Evolutionary conservation across 2,797 vertebrate species (phyloP), one percentile per base, ranked within the genome.

Genomic region (Chelidonichthys spinosus): DNA sequence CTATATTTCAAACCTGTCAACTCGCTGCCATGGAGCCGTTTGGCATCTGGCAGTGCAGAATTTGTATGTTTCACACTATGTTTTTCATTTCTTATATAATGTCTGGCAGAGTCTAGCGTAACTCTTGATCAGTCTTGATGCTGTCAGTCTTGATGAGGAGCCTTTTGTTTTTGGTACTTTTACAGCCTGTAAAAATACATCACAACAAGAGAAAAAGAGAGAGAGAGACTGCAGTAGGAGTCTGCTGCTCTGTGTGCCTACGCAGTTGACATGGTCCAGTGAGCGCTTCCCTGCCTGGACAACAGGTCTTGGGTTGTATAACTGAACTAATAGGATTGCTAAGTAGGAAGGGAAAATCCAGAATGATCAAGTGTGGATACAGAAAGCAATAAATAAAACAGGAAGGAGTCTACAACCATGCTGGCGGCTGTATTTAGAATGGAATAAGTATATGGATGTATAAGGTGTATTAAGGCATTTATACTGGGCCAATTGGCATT

Each of bases 161-260:
- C 49, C 43, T 67, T 83, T 71, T 78, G 76, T 78, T 42, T 52
- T 81, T 42, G 54, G 70, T 76, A 54, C 78, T 84, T 86, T 77
- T 81, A 85, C 32, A 49, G 81, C 32, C 61, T 74, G 63, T 75
- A 71, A 90, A 88, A 53, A 83, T 65, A 76, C 55, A 85, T 63
- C 13, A 71, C 44, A 74, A 82, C 63, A 60, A 72, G 25, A 63
- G 69, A 85, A 47, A 76, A 11, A 5, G 63, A 44, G 33, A 50
- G 49, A 53, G 46, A 43, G 44, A 3, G 25, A 36, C 11, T 17
- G 64, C 35, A 61, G 75, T 56, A 63, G 46, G 63, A 54, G 62
- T 63, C 43, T 56, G 69, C 33, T 9, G 25, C 56, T 64, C 40
- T 60, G 52, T 53, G n/a, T 17, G 55, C 52, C 42, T 39, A 14